phyloP scores from a whole-genome alignment of 2,888 invertebrate species.

The Oithona nana region DNA sequence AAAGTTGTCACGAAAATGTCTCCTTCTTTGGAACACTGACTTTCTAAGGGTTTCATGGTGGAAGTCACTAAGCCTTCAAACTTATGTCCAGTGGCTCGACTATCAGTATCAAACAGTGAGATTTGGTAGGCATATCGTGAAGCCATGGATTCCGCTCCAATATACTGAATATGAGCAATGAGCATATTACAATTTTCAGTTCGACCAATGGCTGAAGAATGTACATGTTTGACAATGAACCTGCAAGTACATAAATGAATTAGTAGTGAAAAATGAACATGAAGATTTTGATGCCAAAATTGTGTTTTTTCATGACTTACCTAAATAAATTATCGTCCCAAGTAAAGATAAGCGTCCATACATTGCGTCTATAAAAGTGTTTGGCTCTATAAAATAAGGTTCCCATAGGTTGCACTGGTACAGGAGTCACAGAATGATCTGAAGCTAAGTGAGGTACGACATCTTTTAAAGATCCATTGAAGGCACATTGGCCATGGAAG shows the following conservation, averaged over 20 bases:
- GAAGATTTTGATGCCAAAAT: no score
- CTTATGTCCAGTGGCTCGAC: constrained; percentile 6
- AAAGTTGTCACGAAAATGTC: constrained; percentile 15
- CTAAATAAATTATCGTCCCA: constrained; percentile 15
- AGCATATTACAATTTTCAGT: constrained; percentile 15
- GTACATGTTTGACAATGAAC: constrained; percentile 16
- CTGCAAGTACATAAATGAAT: no score
- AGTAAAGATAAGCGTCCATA: constrained; percentile 14
- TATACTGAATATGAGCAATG: constrained; percentile 16
- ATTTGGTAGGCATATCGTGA: constrained; percentile 17
- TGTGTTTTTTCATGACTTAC: no score
- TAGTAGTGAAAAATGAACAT: background rate
- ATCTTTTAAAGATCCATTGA: constrained; percentile 11
- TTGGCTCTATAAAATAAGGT: constrained; percentile 16
- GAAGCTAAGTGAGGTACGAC: constrained; percentile 13
- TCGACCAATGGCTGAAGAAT: constrained; percentile 5
- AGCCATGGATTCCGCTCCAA: constrained; percentile 16
- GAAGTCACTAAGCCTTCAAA: constrained; percentile 16
- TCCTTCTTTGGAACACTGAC: constrained; percentile 13
- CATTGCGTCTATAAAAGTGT: constrained; percentile 12
- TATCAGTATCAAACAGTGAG: constrained; percentile 16
- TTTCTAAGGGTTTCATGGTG: constrained; percentile 16
- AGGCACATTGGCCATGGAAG: constrained; percentile 17
- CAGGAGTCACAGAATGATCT: constrained; percentile 16
- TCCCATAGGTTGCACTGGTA: constrained; percentile 16